A percentile compares a stretch with the other conserved stretches of the same genome.
Evolutionary conservation across 1,140 invertebrate genomes (phyloP).

Genomic region (Drosophila ogumai): DNA sequence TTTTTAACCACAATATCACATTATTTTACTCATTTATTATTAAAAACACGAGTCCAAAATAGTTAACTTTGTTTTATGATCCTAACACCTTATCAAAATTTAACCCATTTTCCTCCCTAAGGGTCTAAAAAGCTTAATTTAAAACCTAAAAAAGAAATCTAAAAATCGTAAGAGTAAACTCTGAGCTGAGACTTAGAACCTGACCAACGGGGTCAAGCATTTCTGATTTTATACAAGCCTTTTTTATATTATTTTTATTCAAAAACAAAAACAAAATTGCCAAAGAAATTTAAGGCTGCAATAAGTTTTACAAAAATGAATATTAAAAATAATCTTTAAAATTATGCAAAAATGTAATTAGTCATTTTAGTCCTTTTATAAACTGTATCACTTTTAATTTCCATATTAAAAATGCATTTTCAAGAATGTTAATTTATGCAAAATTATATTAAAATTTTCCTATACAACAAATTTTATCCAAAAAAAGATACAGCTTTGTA

Average conservation of each 20-base stretch:
- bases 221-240: too few relatives aligned
- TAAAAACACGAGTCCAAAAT: not conserved
- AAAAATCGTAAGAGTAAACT: not conserved
- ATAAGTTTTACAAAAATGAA: not conserved
- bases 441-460: not conserved
- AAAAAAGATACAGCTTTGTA: not conserved
- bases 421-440: not conserved
- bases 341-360: too few relatives aligned
- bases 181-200: too few relatives aligned
- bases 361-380: not conserved
- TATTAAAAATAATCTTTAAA: too few relatives aligned
- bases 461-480: not conserved
- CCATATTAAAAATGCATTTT: too few relatives aligned
- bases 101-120: not conserved
- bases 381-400: not conserved
- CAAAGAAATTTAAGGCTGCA: not conserved
- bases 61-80: constrained; percentile 1
- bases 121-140: not conserved
- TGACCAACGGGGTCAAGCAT: too few relatives aligned
- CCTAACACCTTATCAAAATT: not conserved
- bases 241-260: not conserved
- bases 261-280: not conserved
- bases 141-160: not conserved
- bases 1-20: too few relatives aligned
- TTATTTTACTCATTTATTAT: not conserved